Percentiles rank a stretch among this genome's conserved stretches.
phyloP scores from a whole-genome alignment of 2,113 vertebrate genomes.

The Lophura nycthemera region DNA sequence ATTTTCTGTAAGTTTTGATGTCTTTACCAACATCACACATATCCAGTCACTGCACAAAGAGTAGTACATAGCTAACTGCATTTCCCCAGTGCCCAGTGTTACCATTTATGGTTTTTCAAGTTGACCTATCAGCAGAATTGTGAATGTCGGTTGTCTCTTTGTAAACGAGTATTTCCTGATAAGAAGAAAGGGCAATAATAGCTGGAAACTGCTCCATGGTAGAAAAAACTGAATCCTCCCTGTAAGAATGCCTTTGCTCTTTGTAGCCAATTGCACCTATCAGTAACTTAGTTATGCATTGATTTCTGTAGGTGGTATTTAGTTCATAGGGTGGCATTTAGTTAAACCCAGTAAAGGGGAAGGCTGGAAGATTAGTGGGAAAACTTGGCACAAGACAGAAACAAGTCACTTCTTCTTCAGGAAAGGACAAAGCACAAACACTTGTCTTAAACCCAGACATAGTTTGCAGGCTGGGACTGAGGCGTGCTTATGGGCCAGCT shows the following conservation, averaged over 20 bases:
- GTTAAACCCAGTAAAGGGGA: not conserved
- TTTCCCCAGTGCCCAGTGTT: not conserved
- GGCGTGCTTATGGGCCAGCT: rapidly evolving
- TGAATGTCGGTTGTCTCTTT: not conserved
- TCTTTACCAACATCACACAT: not conserved
- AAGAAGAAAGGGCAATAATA: not conserved
- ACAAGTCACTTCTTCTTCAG: not conserved
- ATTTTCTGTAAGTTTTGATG: not conserved
- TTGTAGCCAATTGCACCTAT: not conserved
- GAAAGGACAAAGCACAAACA: not conserved
- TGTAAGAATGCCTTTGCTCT: not conserved
- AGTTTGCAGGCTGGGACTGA: not conserved
- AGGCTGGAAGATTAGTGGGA: not conserved
- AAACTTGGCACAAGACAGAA: not conserved
- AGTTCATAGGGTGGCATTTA: not conserved
- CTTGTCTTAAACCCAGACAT: not conserved
- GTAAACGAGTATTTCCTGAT: not conserved
- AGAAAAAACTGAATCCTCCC: not conserved
- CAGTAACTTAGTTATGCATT: not conserved
- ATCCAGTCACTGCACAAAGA: too few species aligned
- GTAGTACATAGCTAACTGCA: not conserved
- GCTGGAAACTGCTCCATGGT: not conserved
- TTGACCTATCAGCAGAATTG: not conserved
- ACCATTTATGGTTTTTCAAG: not conserved
- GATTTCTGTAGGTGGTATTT: slow-evolving; percentile 18